Base-by-base conservation (phyloP, 2,888 invertebrate species). In the Sylvicola cinctus region DNA sequence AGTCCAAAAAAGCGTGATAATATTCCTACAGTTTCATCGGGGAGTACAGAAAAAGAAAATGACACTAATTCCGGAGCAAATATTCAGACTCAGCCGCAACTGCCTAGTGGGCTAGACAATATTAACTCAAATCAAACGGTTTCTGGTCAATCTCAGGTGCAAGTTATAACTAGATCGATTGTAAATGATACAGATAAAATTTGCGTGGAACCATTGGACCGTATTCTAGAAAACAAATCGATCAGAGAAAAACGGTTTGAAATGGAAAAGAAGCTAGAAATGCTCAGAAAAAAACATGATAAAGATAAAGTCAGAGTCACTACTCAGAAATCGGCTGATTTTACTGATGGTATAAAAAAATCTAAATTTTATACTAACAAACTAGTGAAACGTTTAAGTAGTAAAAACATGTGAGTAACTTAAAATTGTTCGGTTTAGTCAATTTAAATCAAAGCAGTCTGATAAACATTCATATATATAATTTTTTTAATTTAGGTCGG, bases 251-350 rank as follows among this genome's bases (percentile, higher is more conserved):
- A 85, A 49, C 69, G 75, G 29, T 49, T 69, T 1, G 90, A 91
- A 52, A 58, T 90, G 42, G 83, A 88, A 36, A 84, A 88, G 50
- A 90, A 91, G 50, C 54, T 93, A 36, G 87, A 90, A 45, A 65
- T 72, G 17, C 51, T 91, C 37, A 65, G 76, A 35, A 75, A 81
- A 49, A 85, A 84, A 45, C 76, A 78, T 47, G 83, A 83, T 44
- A 81, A 83, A 56, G 77, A 78, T 45, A 70, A 68, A 47, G 49
- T 65, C 29, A 69, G 74, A 37, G 59, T 69, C 0, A 59, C 65
- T 1, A 58, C 62, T 20, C 70, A 68, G 44, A 65, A 67, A 37
- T 66, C 66, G 0, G 56, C 70, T 1, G 74, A 72, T 42, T 59
- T 60, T 8, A 34, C 50, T 16, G 62, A 66, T 23, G 68, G 70